Evolutionary conservation across 2,888 invertebrate genomes (phyloP), one percentile per base, ranked within the genome.

Genomic region (Blastobasis adustella): DNA sequence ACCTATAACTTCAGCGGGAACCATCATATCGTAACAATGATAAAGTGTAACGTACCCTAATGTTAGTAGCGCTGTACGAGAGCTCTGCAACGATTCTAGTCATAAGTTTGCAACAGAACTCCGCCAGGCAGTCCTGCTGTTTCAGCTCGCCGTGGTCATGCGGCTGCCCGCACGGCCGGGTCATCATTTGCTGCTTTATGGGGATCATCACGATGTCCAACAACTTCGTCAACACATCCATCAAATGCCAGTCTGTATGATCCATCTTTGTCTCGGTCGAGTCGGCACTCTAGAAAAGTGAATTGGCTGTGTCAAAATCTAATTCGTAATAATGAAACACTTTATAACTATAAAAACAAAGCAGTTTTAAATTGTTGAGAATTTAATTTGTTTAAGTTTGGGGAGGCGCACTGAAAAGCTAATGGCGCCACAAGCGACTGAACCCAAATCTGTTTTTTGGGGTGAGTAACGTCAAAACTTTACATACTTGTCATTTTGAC

Each of bases 21-120:
- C 23, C 23, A 23, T 23, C 1, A 23, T 23, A 23, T 23, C 3
- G 23, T 2, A 1, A 23, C 23, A 23, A 23, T 23, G 1, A 23
- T 23, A 23, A 23, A 23, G 23, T 23, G 23, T 23, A 23, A 23
- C 66, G 66, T 49, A 83, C 84, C 66, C 71, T 68, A 4, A 76
- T 67, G 49, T 71, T 73, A 5, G 71, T 75, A 0, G 82, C 76
- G 48, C 76, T 82, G 47, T 73, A 71, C 0, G 84, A 94, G 55
- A 98, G 90, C 82, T 98, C 98, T 1, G 96, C 96, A 45, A 98
- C 91, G 0, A 98, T 93, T 51, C 97, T 91, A 0, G 95, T 94
- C 54, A 95, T 74, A 23, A 96, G 83, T 73, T 95, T 94, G 69
- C 95, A 95, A 66, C 95, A 94, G 73, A 90, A 91, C 54, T 91